phyloP scores from a whole-genome alignment of 2,113 vertebrate genomes.

The Callipepla squamata region DNA sequence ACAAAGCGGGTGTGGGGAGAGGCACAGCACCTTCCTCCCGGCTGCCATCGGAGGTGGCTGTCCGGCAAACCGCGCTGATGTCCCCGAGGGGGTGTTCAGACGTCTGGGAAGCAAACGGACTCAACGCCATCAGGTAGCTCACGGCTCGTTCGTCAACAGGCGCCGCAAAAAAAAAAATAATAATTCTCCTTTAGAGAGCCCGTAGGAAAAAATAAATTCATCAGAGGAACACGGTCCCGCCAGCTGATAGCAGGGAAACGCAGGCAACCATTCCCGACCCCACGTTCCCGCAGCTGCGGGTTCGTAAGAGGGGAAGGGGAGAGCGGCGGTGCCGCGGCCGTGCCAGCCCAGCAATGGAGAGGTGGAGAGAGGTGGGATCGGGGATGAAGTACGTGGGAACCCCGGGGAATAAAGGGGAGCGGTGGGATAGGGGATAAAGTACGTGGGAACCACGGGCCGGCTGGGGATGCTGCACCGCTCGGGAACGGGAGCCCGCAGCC shows the following conservation, averaged over 20 bases:
- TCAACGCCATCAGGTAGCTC: constrained; percentile 44
- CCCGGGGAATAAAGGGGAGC: neutral
- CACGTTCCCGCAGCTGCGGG: neutral
- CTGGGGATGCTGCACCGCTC: neutral
- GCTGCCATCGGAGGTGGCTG: constrained; percentile 27
- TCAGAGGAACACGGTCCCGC: neutral
- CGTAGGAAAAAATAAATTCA: constrained; percentile 3
- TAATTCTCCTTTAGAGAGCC: neutral
- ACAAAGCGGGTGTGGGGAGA: neutral
- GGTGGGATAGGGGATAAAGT: too few relatives aligned
- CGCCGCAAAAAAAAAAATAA: neutral
- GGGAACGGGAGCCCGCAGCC: neutral
- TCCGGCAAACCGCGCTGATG: neutral
- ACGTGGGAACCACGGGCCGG: neutral
- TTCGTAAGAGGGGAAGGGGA: too few relatives aligned
- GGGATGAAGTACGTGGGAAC: neutral
- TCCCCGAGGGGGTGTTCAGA: constrained; percentile 32
- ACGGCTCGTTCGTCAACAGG: constrained; percentile 31
- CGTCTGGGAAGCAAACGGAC: constrained; percentile 70
- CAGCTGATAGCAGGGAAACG: neutral
- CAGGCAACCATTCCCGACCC: neutral
- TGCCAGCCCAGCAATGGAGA: too few relatives aligned
- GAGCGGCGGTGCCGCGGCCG: neutral
- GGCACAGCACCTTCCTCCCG: neutral
- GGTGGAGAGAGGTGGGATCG: neutral